Conservation (phyloP, 2,797 vertebrate species). For the Uromys caudimaculatus region DNA sequence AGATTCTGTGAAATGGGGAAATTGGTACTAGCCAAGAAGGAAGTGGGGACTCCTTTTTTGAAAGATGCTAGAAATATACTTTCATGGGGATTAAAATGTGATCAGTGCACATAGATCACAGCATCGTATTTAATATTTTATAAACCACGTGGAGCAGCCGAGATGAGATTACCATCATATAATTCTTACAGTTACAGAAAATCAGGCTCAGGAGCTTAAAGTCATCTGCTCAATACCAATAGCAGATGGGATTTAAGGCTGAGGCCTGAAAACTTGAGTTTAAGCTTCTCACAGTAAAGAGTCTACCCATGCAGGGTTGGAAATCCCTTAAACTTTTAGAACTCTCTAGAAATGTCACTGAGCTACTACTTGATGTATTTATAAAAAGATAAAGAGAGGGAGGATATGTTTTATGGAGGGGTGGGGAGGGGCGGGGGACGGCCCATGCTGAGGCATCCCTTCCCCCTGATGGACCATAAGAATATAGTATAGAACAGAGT, state of each 20-base stretch:
- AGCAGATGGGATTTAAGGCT: not conserved
- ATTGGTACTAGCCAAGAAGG: not conserved
- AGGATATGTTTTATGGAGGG: too few species aligned
- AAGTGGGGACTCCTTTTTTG: not conserved
- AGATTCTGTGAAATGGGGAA: not conserved
- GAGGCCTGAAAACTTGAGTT: not conserved
- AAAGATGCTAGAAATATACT: conserved; percentile 32
- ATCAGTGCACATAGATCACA: not conserved
- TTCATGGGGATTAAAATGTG: not conserved
- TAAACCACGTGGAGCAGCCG: not conserved
- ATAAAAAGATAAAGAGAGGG: too few species aligned
- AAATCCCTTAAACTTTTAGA: not conserved
- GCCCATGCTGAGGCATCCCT: too few species aligned
- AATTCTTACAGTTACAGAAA: not conserved
- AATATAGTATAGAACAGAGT: too few species aligned
- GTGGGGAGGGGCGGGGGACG: too few species aligned
- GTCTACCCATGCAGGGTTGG: not conserved
- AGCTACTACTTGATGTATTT: not conserved
- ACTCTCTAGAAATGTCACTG: not conserved
- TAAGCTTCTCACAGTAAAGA: not conserved
- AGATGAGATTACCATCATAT: not conserved
- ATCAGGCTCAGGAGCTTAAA: not conserved
- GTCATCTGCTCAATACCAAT: not conserved
- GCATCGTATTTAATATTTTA: conserved; percentile 36
- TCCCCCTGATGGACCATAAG: too few species aligned